Base-by-base conservation (phyloP, 2,888 invertebrate species). In the Lissocephala sabroskyi region DNA sequence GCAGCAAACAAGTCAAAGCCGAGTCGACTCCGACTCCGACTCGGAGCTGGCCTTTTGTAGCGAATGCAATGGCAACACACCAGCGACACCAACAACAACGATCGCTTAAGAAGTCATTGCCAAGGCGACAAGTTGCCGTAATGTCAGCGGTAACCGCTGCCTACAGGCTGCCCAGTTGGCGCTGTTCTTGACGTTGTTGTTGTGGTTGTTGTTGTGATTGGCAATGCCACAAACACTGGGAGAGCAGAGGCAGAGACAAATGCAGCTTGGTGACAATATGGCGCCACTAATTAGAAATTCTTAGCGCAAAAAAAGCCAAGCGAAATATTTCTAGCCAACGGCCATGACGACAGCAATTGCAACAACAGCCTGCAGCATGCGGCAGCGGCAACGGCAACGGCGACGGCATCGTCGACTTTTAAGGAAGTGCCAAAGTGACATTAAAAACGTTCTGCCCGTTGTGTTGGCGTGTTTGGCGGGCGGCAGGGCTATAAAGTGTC, bases 271-370 rank as follows among this genome's bases (percentile, higher is more conserved):
- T 58, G 52, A 56, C 66, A 71, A 74, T 77, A 77, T 76, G 77
- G 70, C 70, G 77, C 77, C 77, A 70, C 76, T 76, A 70, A 70
- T 70, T 70, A 70, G 76, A 70, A 70, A 70, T 70, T 70, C 68
- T 70, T 65, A 73, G 76, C 65, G 62, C 62, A 65, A 58, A 65
- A 65, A 65, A 71, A 71, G 49, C 52, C 42, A 54, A 47, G 52
- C 44, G 44, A 45, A 66, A 68, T 74, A 65, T 68, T 68, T 74
- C 56, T 59, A 56, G 65, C 52, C 54, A 47, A 33, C 17, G 37
- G 45, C 49, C 52, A 42, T 36, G 50, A 32, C 46, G 43, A 41
- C 37, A 44, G 32, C 23, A 7, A 23, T n/a, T n/a, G n/a, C 48
- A 48, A 41, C 45, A 36, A 14, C 49, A 52, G 39, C 48, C 29